phyloP scores from a whole-genome alignment of 1,140 invertebrate genomes.

The Akabosia matsudoensis region DNA sequence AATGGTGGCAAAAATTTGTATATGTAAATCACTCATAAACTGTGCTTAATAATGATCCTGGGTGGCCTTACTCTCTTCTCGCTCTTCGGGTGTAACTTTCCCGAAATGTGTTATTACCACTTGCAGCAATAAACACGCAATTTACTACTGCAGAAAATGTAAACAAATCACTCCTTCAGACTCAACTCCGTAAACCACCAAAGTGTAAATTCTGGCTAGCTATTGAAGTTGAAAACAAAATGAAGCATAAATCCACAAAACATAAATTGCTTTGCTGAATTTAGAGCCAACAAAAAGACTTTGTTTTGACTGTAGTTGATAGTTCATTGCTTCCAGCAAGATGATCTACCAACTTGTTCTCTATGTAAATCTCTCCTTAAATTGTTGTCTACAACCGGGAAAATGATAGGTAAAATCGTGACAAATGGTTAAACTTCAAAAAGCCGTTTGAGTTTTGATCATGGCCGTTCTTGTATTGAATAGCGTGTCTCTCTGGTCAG shows the following conservation, averaged over 20 bases:
- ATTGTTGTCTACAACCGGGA: too few species aligned
- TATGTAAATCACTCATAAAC: constrained; percentile 23
- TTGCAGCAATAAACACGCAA: constrained; percentile 22
- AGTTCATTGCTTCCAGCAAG: too few species aligned
- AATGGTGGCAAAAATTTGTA: constrained; percentile 11
- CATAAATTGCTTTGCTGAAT: not conserved
- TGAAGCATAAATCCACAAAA: not conserved
- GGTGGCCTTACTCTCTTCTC: not conserved
- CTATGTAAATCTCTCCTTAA: too few species aligned
- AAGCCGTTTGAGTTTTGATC: too few species aligned
- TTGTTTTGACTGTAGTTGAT: too few species aligned
- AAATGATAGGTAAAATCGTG: too few species aligned
- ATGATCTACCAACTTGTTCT: too few species aligned
- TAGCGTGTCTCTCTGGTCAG: not conserved
- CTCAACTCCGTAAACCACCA: too few species aligned
- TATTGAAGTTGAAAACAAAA: not conserved
- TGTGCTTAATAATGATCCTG: not conserved
- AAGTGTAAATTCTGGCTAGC: too few species aligned
- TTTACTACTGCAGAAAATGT: constrained; percentile 17
- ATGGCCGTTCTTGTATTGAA: not conserved
- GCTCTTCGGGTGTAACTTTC: not conserved
- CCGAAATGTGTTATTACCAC: constrained; percentile 18
- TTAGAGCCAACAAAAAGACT: too few species aligned
- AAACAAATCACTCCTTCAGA: constrained; percentile 9
- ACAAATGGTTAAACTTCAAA: too few species aligned